phyloP scores from a whole-genome alignment of 2,888 invertebrate species.

The Toxonevra muliebris region DNA sequence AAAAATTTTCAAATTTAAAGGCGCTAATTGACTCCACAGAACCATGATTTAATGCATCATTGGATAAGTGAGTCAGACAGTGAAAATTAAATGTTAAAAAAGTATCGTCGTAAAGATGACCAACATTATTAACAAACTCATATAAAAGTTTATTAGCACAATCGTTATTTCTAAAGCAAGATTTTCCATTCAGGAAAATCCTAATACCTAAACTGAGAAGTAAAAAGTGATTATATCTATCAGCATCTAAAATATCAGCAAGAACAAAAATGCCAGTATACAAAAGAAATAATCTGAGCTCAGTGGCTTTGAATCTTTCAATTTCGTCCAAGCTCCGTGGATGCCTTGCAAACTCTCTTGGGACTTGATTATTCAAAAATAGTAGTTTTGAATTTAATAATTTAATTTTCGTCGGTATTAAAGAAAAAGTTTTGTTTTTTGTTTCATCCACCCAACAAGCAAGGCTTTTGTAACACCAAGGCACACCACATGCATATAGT shows the following conservation, averaged over 20 bases:
- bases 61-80: not conserved
- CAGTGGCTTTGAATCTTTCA: slow-evolving; percentile 33
- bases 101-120: not conserved
- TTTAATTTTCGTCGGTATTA: slow-evolving; percentile 19
- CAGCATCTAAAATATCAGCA: slow-evolving; percentile 20
- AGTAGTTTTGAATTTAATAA: too few species aligned
- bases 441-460: slow-evolving; percentile 24
- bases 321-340: slow-evolving; percentile 26
- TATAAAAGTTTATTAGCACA: slow-evolving; percentile 24
- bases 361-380: slow-evolving; percentile 26
- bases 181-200: slow-evolving; percentile 22
- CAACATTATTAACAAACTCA: not conserved
- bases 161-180: slow-evolving; percentile 25
- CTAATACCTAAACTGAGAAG: slow-evolving; percentile 28
- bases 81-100: not conserved
- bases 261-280: too few species aligned
- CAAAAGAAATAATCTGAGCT: too few species aligned
- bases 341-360: slow-evolving; percentile 30
- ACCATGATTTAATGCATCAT: not conserved
- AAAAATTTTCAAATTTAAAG: not conserved
- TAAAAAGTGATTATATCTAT: slow-evolving; percentile 29
- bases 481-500: slow-evolving; percentile 34
- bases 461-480: slow-evolving; percentile 30
- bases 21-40: not conserved
- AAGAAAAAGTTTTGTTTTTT: slow-evolving; percentile 16